Conservation (phyloP, 2,888 invertebrate genomes). For the Nemoura dubitans region DNA sequence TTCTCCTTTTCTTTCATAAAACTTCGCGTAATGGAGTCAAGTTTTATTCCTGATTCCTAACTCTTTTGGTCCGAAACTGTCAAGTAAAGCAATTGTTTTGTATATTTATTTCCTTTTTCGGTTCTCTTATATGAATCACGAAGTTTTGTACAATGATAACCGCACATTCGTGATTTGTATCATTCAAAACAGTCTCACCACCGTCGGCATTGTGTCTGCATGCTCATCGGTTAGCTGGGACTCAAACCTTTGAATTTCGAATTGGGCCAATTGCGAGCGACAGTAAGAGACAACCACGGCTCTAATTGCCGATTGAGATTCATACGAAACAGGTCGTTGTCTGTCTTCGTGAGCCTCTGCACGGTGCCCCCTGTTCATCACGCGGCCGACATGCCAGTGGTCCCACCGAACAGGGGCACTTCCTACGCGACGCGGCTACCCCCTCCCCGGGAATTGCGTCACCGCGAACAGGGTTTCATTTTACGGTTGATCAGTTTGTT, state of each 20-base stretch:
- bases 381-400: no score
- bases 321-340: conserved; percentile 41
- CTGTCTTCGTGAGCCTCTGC: conserved; percentile 23
- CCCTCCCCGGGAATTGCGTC: background rate
- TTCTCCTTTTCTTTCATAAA: conserved; percentile 23
- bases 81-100: conserved; percentile 17
- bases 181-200: background rate
- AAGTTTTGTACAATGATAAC: background rate
- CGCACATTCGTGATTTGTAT: background rate
- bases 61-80: conserved; percentile 1
- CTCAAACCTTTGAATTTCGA: background rate
- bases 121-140: background rate
- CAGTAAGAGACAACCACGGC: conserved; percentile 41
- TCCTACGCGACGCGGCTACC: background rate
- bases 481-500: conserved; percentile 17
- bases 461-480: background rate
- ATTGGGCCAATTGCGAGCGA: conserved; percentile 34
- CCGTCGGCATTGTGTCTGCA: background rate
- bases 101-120: background rate
- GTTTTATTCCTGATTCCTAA: conserved; percentile 44
- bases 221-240: background rate
- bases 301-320: conserved; percentile 45
- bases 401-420: background rate
- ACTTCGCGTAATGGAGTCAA: conserved; percentile 49
- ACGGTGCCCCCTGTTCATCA: background rate